These are phyloP conservation scores for Lytechinus variegatus DNA, from an alignment of 35 echinoderm and acorn worm genomes.

Conservation along the genomic window DNA sequence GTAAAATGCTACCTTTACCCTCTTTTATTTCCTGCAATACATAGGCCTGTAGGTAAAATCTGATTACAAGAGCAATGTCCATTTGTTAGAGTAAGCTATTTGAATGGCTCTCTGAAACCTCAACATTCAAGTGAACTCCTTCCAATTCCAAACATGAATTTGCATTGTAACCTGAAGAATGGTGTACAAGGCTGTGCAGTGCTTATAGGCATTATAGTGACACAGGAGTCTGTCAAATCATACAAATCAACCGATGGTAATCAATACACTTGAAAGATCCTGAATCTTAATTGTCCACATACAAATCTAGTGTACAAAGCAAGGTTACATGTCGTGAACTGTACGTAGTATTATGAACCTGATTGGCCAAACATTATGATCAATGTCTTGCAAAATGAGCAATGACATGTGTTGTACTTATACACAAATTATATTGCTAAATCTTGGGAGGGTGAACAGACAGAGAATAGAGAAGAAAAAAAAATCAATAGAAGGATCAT, in stretches of 20 bases:
- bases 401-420: neutral
- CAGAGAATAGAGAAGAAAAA: neutral
- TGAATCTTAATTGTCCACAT: neutral
- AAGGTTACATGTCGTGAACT: neutral
- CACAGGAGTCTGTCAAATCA: neutral
- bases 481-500: slow-evolving; percentile 1
- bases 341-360: neutral
- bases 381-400: neutral
- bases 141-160: neutral
- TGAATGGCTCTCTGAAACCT: no score
- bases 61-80: neutral
- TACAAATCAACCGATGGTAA: neutral
- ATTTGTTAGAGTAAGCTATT: neutral
- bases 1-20: neutral
- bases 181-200: neutral
- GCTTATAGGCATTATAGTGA: neutral
- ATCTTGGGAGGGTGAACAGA: no score
- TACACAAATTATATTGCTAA: no score
- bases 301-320: neutral
- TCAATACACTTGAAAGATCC: neutral
- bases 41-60: neutral
- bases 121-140: neutral
- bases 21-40: neutral
- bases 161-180: neutral
- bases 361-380: neutral